phyloP scores from a whole-genome alignment of 2,888 invertebrate species.

The Lissonota sp. region DNA sequence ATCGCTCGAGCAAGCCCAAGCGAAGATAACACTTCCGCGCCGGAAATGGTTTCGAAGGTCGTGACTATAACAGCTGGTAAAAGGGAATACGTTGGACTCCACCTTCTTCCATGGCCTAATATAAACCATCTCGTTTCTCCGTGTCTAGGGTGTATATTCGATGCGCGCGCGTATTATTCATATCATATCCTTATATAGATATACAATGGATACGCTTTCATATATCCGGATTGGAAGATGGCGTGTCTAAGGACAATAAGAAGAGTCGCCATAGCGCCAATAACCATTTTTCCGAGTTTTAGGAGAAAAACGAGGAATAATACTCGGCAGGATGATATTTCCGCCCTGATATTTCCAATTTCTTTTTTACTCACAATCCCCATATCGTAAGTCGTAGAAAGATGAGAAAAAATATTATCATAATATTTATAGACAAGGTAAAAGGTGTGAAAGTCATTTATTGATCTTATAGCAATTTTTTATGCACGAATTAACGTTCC shows the following conservation, averaged over 20 bases:
- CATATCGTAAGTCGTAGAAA: not conserved
- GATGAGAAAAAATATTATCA: too few relatives aligned
- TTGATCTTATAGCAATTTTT: too few relatives aligned
- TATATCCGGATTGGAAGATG: slow-evolving; percentile 39
- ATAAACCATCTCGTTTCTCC: slow-evolving; percentile 13
- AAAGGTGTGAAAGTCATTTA: too few relatives aligned
- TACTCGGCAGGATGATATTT: not conserved
- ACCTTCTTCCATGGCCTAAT: slow-evolving; percentile 4
- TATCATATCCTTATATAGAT: slow-evolving; percentile 8
- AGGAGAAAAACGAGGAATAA: slow-evolving; percentile 5
- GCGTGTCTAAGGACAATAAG: slow-evolving; percentile 49
- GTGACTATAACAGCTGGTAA: slow-evolving; percentile 40
- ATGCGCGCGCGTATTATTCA: not conserved
- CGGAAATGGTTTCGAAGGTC: slow-evolving; percentile 57
- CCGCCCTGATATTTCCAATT: not conserved
- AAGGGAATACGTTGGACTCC: slow-evolving; percentile 1
- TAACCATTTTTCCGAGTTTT: slow-evolving; percentile 22
- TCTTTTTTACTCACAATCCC: slow-evolving; percentile 3
- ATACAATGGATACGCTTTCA: slow-evolving; percentile 1
- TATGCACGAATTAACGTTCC: too few relatives aligned
- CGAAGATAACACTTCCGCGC: slow-evolving; percentile 52
- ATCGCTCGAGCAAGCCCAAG: slow-evolving; percentile 49
- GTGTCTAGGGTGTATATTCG: not conserved
- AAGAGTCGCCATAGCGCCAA: slow-evolving; percentile 26
- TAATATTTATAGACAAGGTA: too few relatives aligned